Evolutionary conservation across 2,113 vertebrate species (phyloP), one percentile per base, ranked within the genome.

Genomic region (Perca fluviatilis): DNA sequence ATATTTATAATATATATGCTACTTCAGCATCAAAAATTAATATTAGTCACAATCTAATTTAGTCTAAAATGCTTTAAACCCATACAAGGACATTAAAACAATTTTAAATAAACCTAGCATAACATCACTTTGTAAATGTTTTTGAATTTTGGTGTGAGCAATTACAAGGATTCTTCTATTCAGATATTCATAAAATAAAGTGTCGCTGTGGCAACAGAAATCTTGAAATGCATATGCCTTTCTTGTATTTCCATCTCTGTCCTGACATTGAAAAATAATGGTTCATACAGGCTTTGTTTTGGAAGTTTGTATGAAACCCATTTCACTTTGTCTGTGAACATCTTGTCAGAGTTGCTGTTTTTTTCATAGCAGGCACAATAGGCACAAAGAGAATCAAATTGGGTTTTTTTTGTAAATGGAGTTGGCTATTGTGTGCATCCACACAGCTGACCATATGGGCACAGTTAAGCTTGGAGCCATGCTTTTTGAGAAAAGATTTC

Each of bases 311-410:
- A 15, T 76, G 13, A 61, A 76, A 80, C 46, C 13, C 18, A 46
- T 69, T 81, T 76, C 57, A 79, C 49, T n/a, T 81, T 54, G 40
- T 47, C 64, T 71, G 47, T 71, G 54, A 70, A 67, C 23, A 58
- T 43, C 62, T 56, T 67, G 76, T 70, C 50, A 57, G 57, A 74
- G 60, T 27, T 57, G 18, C 62, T 43, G 23, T 82, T 86, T 60
- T 65, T 79, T 70, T 80, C 60, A 62, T 12, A n/a, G 19, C 53
- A 53, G 30, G 69, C 57, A 72, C 27, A 72, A 86, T 21, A 43
- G 33, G 43, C 36, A 68, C 16, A 65, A 76, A 80, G 46, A 30
- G 30, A 84, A 36, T 67, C 57, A 43, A 63, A 77, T 64, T 19
- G 53, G 5, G 6, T 6, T 76, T 58, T 79, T 58, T 49, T 66